Conservation (phyloP, 2,797 vertebrate species). For the Hephaestus fuliginosus region DNA sequence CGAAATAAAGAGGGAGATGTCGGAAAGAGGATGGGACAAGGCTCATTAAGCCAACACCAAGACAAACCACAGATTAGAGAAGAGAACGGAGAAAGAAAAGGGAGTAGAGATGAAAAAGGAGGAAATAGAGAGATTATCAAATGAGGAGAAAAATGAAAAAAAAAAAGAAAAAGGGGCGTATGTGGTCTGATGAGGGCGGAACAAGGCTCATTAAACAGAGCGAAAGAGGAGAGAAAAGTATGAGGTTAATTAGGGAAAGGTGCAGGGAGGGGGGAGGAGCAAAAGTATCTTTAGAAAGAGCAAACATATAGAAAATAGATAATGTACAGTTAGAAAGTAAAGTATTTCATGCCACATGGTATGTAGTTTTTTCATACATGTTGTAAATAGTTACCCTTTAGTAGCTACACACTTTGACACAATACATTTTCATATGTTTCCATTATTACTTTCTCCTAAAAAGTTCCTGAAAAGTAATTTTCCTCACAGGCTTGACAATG, state of each 20-base stretch:
- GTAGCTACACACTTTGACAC: no score
- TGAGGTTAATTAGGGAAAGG: not conserved
- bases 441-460: not conserved
- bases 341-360: not conserved
- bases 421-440: no score
- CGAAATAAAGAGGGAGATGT: not conserved
- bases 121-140: not conserved
- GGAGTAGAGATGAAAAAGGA: not conserved
- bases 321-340: not conserved
- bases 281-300: not conserved
- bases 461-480: not conserved
- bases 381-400: not conserved
- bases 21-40: not conserved
- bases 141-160: not conserved
- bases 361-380: not conserved
- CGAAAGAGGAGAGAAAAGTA: not conserved
- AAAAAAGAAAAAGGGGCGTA: not conserved
- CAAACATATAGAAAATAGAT: not conserved
- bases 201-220: not conserved
- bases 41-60: slow-evolving; percentile 29
- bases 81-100: not conserved
- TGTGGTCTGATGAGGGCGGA: not conserved
- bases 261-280: not conserved
- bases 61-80: not conserved
- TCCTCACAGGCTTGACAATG: not conserved